Conservation (phyloP, 2,888 invertebrate species). For the Scaptomyza caliginosa region DNA sequence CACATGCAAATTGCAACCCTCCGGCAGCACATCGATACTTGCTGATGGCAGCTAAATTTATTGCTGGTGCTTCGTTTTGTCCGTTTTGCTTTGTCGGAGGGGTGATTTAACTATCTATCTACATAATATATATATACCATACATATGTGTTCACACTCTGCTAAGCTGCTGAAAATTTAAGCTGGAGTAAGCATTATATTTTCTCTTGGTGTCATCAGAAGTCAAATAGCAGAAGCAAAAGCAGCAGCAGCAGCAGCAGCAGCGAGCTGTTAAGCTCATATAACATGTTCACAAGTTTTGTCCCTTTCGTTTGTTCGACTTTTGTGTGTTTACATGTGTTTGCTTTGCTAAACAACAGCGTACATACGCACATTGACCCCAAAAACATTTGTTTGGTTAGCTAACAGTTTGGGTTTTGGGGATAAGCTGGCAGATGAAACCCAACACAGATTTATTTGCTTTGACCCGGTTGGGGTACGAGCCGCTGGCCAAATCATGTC, state of each 20-base stretch:
- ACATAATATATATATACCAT: not conserved
- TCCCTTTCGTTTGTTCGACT: slow-evolving; percentile 40
- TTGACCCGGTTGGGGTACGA: slow-evolving; percentile 21
- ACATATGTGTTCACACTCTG: slow-evolving; percentile 14
- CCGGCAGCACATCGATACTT: slow-evolving; percentile 32
- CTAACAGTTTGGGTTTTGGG: slow-evolving; percentile 16
- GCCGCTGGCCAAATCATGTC: slow-evolving; percentile 65
- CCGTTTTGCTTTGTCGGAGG: slow-evolving; percentile 7
- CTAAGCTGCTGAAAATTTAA: slow-evolving; percentile 40
- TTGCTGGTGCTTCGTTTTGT: slow-evolving; percentile 34
- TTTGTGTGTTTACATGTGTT: slow-evolving; percentile 63
- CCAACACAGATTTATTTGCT: slow-evolving; percentile 69
- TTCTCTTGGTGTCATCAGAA: slow-evolving; percentile 44
- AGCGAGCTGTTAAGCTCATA: slow-evolving; percentile 67
- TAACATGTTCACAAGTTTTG: slow-evolving; percentile 57
- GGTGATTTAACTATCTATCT: not conserved
- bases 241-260: slow-evolving; percentile 53
- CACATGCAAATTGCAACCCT: slow-evolving; percentile 37
- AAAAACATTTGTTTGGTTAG: slow-evolving; percentile 70
- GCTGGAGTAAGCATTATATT: slow-evolving; percentile 47
- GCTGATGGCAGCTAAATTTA: slow-evolving; percentile 46
- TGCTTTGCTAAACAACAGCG: slow-evolving; percentile 31
- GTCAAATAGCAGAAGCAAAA: slow-evolving; percentile 49
- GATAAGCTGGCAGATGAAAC: slow-evolving; percentile 46
- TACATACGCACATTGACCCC: slow-evolving; percentile 47